Evolutionary conservation across 2,113 vertebrate species (phyloP).

Genomic region (Passer montanus): DNA sequence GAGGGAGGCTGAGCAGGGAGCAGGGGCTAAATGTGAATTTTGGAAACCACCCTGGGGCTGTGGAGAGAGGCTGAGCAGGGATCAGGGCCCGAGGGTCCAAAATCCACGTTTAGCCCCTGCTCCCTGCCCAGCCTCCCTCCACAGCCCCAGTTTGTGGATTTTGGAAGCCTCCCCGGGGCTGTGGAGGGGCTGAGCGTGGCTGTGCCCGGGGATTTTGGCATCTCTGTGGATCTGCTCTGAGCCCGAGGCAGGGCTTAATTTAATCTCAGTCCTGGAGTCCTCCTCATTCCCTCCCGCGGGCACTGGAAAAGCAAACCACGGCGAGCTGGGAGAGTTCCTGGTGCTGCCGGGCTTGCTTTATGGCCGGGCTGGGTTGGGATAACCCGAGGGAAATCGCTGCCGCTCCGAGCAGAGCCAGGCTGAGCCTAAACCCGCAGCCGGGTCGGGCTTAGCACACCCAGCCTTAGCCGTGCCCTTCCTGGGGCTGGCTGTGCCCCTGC

Average conservation of each 20-base stretch:
- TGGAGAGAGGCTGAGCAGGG: neutral
- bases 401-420: accelerated
- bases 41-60: too few relatives aligned
- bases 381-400: neutral
- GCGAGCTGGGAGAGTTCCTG: neutral
- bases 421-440: neutral
- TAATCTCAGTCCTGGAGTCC: neutral
- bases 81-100: too few relatives aligned
- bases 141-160: too few relatives aligned
- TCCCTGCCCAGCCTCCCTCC: too few relatives aligned
- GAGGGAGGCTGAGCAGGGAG: neutral
- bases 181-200: neutral
- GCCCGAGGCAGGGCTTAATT: neutral
- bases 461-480: neutral
- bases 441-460: accelerated
- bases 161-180: too few relatives aligned
- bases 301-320: neutral
- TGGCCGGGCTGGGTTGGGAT: neutral
- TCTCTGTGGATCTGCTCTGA: neutral
- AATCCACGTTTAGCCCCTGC: too few relatives aligned
- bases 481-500: neutral
- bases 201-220: neutral
- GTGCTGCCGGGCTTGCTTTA: neutral
- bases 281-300: neutral
- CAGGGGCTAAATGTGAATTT: neutral